Evolutionary conservation across 1,140 invertebrate species (phyloP).

Genomic region (Cherax destructor): DNA sequence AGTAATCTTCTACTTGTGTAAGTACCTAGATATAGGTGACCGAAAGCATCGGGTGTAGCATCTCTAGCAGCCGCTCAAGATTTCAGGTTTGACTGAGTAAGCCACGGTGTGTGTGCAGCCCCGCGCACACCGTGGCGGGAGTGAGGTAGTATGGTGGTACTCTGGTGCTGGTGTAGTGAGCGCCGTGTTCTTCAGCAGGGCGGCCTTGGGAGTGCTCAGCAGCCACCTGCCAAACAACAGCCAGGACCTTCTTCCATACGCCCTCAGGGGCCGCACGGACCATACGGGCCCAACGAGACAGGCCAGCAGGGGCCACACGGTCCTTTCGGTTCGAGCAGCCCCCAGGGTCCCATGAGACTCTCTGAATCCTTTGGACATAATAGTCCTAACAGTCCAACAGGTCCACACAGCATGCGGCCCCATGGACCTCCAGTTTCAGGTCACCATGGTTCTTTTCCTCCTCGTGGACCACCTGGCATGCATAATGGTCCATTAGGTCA

Average conservation of each 20-base stretch:
- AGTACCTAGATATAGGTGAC: slow-evolving; percentile 17
- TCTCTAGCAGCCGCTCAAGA: slow-evolving; percentile 44
- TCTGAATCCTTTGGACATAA: slow-evolving; percentile 39
- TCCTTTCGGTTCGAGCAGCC: slow-evolving; percentile 54
- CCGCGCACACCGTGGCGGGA: background rate
- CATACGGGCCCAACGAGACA: slow-evolving; percentile 30
- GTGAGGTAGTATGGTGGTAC: background rate
- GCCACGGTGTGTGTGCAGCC: slow-evolving; percentile 8
- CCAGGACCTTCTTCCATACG: slow-evolving; percentile 50
- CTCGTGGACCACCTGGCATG: slow-evolving; percentile 46
- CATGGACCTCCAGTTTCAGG: slow-evolving; percentile 27
- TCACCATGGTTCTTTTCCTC: slow-evolving; percentile 37
- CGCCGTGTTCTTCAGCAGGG: slow-evolving; percentile 66
- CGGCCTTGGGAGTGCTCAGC: slow-evolving; percentile 52
- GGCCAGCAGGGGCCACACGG: slow-evolving; percentile 42
- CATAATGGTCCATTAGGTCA: slow-evolving; percentile 47
- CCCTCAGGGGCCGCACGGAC: slow-evolving; percentile 56
- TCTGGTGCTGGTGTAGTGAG: slow-evolving; percentile 63
- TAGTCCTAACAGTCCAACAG: slow-evolving; percentile 44
- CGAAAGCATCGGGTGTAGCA: slow-evolving; percentile 6
- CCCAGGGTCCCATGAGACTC: slow-evolving; percentile 51
- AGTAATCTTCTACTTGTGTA: slow-evolving; percentile 7
- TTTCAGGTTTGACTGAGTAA: slow-evolving; percentile 36
- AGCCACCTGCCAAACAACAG: slow-evolving; percentile 52
- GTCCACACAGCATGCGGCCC: slow-evolving; percentile 34